These are phyloP conservation scores for Ficedula albicollis DNA, from an alignment of 2,797 vertebrate species.

Conservation along the genomic window DNA sequence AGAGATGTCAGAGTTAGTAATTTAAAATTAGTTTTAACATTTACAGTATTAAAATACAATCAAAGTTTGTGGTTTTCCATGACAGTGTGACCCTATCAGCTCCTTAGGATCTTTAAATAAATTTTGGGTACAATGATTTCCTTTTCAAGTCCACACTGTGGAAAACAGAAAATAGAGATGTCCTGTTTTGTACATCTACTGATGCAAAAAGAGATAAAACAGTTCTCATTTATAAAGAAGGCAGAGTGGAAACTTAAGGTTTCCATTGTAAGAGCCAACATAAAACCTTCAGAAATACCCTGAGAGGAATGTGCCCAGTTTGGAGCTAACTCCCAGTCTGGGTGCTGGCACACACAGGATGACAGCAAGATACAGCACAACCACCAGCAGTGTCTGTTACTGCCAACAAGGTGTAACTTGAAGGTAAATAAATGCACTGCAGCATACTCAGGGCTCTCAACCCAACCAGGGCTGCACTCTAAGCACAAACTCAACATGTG, in stretches of 20 bases:
- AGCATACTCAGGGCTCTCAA: background rate
- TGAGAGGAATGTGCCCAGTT: background rate
- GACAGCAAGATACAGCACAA: background rate
- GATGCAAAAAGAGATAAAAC: background rate
- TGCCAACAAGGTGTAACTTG: background rate
- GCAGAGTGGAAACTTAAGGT: background rate
- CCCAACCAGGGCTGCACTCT: background rate
- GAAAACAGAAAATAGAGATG: background rate
- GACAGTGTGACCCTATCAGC: background rate
- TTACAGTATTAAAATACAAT: background rate
- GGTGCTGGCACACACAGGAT: background rate
- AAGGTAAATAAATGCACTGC: background rate
- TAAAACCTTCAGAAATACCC: background rate
- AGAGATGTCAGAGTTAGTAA: background rate
- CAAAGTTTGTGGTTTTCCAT: background rate
- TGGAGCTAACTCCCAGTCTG: background rate
- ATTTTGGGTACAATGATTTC: background rate
- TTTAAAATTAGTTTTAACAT: background rate
- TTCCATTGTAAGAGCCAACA: background rate
- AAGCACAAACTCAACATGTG: background rate
- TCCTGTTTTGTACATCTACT: background rate
- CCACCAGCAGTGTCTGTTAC: background rate
- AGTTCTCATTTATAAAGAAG: background rate
- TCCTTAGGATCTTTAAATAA: background rate
- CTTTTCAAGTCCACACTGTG: background rate